Conservation (phyloP, 2,113 vertebrate species). For the Macaca nemestrina region DNA sequence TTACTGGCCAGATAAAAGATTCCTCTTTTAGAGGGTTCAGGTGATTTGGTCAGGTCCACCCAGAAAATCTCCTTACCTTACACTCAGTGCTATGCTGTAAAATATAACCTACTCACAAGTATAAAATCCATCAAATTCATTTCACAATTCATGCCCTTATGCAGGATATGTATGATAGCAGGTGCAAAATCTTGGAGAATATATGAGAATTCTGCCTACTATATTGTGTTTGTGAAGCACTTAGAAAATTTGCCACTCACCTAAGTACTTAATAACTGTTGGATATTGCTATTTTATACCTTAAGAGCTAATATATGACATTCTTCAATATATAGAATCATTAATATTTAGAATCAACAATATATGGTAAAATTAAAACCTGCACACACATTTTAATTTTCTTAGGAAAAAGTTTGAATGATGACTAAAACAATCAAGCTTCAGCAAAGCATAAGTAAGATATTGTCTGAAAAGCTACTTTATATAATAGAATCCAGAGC, state of each 20-base stretch:
- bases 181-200: background rate
- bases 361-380: background rate
- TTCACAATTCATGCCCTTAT: background rate
- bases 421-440: background rate
- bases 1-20: background rate
- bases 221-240: background rate
- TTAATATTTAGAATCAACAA: background rate
- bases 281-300: background rate
- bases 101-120: background rate
- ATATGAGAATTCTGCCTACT: background rate
- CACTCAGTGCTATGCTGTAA: background rate
- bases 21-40: background rate
- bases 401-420: slow-evolving; percentile 49
- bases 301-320: background rate
- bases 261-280: background rate
- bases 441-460: slow-evolving; percentile 6
- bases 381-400: background rate
- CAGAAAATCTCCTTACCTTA: background rate
- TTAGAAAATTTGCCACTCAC: background rate
- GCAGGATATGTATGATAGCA: too few relatives aligned
- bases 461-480: background rate
- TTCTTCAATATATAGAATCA: background rate
- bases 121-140: background rate
- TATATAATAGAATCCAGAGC: slow-evolving; percentile 47
- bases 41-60: background rate